Evolutionary conservation across 2,113 vertebrate genomes (phyloP), one percentile per base, ranked within the genome.

Genomic region (Oceanodroma tethys): DNA sequence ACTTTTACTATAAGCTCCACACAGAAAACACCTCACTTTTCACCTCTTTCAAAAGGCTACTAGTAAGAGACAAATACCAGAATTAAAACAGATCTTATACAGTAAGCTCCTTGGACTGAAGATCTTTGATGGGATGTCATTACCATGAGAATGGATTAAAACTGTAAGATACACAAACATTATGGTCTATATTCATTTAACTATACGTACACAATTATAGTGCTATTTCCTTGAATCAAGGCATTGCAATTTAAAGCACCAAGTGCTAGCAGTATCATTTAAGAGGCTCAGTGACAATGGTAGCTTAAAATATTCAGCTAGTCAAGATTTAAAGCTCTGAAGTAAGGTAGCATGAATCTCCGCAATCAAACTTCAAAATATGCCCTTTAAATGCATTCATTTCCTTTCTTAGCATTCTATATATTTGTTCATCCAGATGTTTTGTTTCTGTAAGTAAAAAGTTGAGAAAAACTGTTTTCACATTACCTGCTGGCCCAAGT

Each of bases 401-500:
- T 56, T 80, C 56, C 29, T 63, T 62, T 68, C 66, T 56, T 27
- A 43, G 10, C 7, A n/a, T 38, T 62, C 68, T 5, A 7, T 5
- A 2, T 6, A 47, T 47, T 4, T 71, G 13, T 40, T 86, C 19
- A 63, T 50, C 7, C 17, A 81, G 4, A 27, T 25, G 5, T 34
- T 75, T 48, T 65, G 21, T 12, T 79, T 88, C 34, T 23, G 4
- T 12, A 91, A 32, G 53, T 16, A 90, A 90, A 68, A 84, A 43
- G 30, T 65, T n/a, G 13, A 91, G 13, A 23, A 40, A 50, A 73
- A 48, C 6, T 5, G 19, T 43, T 83, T 59, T 45, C 72, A 78
- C 16, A 60, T 97, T 98, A 99, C 99, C 99, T 99, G 99, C 95
- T 99, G 99, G 70, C 99, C 99, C 78, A 99, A 98, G 98, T 99